These are phyloP conservation scores for Gonioctena quinquepunctata DNA, from an alignment of 1,140 invertebrate genomes.

Conservation along the genomic window DNA sequence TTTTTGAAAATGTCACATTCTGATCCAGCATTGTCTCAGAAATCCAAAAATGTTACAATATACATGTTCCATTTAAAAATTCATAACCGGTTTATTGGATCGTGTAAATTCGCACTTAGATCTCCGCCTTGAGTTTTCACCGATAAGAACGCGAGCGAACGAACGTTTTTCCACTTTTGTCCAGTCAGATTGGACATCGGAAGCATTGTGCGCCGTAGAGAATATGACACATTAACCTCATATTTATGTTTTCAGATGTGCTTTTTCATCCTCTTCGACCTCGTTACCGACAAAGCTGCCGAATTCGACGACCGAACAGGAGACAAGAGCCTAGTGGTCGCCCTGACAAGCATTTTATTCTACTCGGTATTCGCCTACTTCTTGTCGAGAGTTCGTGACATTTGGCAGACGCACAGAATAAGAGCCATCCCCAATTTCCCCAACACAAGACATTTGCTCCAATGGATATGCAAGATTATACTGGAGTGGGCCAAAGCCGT, in stretches of 20 bases:
- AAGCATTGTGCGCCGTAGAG: too few relatives aligned
- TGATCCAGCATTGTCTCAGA: too few relatives aligned
- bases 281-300: slow-evolving; percentile 27
- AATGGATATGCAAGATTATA: slow-evolving; percentile 75
- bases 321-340: slow-evolving; percentile 63
- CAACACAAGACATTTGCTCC: slow-evolving; percentile 65
- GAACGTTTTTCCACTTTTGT: too few relatives aligned
- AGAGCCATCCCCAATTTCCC: slow-evolving; percentile 69
- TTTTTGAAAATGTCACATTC: too few relatives aligned
- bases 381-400: slow-evolving; percentile 67
- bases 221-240: too few relatives aligned
- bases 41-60: too few relatives aligned
- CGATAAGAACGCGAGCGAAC: too few relatives aligned
- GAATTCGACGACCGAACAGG: slow-evolving; percentile 12
- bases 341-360: slow-evolving; percentile 75
- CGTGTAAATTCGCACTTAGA: too few relatives aligned
- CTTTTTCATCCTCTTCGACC: slow-evolving; percentile 47
- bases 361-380: slow-evolving; percentile 79
- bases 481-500: slow-evolving; percentile 80
- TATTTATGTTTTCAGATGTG: slow-evolving; percentile 50
- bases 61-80: too few relatives aligned
- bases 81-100: too few relatives aligned
- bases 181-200: too few relatives aligned
- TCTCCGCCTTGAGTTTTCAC: too few relatives aligned
- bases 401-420: slow-evolving; percentile 60